Percentiles rank a stretch among this genome's conserved stretches.
These are phyloP conservation scores for Stegostoma tigrinum DNA, from an alignment of 2,113 vertebrate species.

Conservation along the genomic window DNA sequence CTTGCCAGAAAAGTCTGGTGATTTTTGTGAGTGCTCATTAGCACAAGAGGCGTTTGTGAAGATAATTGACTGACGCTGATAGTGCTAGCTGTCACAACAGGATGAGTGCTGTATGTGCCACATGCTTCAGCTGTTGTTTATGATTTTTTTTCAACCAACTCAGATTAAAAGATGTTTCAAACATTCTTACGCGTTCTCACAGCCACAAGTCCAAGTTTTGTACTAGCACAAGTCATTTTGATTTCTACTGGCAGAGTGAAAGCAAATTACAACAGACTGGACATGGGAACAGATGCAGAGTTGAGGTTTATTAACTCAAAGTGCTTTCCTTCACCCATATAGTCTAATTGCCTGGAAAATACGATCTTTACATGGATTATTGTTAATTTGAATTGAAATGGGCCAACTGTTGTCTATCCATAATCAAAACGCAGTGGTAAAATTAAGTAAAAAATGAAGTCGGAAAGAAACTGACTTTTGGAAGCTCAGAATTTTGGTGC, in stretches of 20 bases:
- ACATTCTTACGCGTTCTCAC: conserved; percentile 51
- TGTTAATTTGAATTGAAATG: conserved; percentile 93
- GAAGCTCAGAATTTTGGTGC: not conserved
- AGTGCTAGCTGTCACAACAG: conserved; percentile 94
- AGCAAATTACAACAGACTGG: conserved; percentile 63
- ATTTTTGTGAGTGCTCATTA: conserved; percentile 98
- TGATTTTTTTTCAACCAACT: conserved; percentile 46
- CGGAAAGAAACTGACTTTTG: not conserved
- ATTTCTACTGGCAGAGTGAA: conserved; percentile 29
- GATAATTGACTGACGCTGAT: conserved; percentile 98
- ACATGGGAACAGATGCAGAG: conserved; percentile 75
- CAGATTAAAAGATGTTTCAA: conserved; percentile 63
- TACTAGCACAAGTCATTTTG: conserved; percentile 16
- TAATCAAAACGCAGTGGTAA: conserved; percentile 50
- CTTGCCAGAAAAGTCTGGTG: conserved; percentile 98
- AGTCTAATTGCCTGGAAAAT: conserved; percentile 98
- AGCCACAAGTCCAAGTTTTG: conserved; percentile 42
- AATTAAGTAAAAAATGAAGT: conserved; percentile 47
- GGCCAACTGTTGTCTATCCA: conserved; percentile 78
- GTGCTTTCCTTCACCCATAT: conserved; percentile 73
- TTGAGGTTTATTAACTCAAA: conserved; percentile 70
- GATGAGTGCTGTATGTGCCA: conserved; percentile 66
- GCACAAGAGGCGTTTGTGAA: conserved; percentile 98
- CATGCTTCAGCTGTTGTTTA: conserved; percentile 46
- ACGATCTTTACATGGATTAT: conserved; percentile 72